phyloP scores from a whole-genome alignment of 2,888 invertebrate species.

The Nasonia oneida region DNA sequence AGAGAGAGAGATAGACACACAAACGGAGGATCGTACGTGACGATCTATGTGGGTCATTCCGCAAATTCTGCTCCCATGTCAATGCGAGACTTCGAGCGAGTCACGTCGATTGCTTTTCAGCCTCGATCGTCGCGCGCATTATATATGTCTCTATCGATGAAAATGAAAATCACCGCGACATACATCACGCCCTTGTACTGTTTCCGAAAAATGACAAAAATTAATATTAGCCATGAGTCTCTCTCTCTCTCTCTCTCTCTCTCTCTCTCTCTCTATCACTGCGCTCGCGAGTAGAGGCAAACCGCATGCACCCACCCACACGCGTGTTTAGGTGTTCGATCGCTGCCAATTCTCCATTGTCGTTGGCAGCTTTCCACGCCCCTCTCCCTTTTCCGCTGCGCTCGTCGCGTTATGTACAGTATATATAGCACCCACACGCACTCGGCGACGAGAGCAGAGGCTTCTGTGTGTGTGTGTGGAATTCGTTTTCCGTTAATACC shows the following conservation, averaged over 20 bases:
- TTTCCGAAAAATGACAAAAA: not conserved
- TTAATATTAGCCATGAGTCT: not conserved
- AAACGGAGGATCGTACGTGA: not conserved
- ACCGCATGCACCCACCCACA: constrained; percentile 48
- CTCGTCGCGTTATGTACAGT: not conserved
- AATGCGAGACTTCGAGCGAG: not conserved
- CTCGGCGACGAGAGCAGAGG: no score
- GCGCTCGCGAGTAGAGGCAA: constrained; percentile 9
- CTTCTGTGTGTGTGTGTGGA: constrained; percentile 11
- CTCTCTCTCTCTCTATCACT: not conserved
- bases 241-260: not conserved
- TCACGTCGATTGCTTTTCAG: not conserved
- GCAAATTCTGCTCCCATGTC: constrained; percentile 19
- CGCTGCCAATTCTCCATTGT: constrained; percentile 75
- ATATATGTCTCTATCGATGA: not conserved
- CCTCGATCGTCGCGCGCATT: not conserved
- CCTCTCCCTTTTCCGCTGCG: constrained; percentile 16
- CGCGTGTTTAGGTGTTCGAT: constrained; percentile 62
- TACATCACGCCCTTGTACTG: not conserved
- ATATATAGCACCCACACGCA: no score
- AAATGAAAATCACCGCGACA: not conserved
- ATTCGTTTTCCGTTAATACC: constrained; percentile 61
- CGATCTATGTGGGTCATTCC: constrained; percentile 24
- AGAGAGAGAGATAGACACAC: not conserved
- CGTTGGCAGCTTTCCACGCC: constrained; percentile 74